Conservation (phyloP, 2,113 vertebrate genomes). For the Saguinus imperator region DNA sequence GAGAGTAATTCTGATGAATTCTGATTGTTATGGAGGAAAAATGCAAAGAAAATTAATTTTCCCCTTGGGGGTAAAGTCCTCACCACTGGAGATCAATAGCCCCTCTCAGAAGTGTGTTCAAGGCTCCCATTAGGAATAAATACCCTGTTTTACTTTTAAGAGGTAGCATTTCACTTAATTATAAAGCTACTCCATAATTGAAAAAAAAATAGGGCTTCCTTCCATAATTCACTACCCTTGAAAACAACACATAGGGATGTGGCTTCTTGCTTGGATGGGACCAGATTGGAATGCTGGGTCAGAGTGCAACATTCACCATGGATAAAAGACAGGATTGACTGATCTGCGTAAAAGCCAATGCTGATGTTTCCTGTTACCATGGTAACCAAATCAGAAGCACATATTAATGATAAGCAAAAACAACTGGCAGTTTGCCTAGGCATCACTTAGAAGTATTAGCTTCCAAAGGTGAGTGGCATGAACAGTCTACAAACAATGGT, state of each 20-base stretch:
- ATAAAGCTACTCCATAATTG: background rate
- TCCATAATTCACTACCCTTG: background rate
- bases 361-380: slow-evolving; percentile 59
- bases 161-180: slow-evolving; percentile 38
- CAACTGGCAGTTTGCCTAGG: slow-evolving; percentile 64
- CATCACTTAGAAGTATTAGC: slow-evolving; percentile 61
- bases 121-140: background rate
- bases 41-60: slow-evolving; percentile 11
- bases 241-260: background rate
- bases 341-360: background rate
- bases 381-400: slow-evolving; percentile 65
- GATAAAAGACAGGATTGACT: background rate
- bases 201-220: background rate
- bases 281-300: background rate
- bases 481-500: background rate
- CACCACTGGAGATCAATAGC: background rate
- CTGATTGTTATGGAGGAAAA: background rate
- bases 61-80: background rate
- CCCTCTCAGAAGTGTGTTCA: background rate
- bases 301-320: background rate
- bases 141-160: background rate
- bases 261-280: background rate
- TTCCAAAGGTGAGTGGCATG: slow-evolving; percentile 44
- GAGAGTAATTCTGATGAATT: background rate
- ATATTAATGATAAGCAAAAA: slow-evolving; percentile 63